Evolutionary conservation across 2,888 invertebrate species (phyloP).

Genomic region (Boloria selene): DNA sequence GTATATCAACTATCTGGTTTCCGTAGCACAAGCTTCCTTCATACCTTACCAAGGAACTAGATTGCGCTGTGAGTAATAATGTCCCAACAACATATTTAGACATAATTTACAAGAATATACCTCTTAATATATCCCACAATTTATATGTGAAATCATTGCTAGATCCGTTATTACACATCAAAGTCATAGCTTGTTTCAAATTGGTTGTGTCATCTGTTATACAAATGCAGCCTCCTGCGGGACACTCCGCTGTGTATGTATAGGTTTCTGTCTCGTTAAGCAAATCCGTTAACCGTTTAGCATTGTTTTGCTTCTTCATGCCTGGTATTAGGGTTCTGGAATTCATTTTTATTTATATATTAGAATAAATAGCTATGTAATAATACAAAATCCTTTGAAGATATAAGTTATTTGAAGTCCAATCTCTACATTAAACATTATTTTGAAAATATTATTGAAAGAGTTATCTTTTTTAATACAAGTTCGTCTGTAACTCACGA

Average conservation of each 20-base stretch:
- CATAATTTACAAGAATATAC: constrained; percentile 45
- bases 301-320: constrained; percentile 54
- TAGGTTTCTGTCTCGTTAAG: constrained; percentile 73
- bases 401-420: too few relatives aligned
- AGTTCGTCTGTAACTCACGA: too few relatives aligned
- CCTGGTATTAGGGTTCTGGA: constrained; percentile 58
- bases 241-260: constrained; percentile 70
- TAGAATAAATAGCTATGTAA: too few relatives aligned
- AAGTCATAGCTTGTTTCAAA: constrained; percentile 60
- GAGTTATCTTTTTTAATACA: too few relatives aligned
- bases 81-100: too few relatives aligned
- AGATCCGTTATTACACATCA: constrained; percentile 60
- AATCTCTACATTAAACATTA: too few relatives aligned
- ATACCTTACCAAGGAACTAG: too few relatives aligned
- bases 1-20: too few relatives aligned
- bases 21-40: too few relatives aligned
- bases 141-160: constrained; percentile 78
- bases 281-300: constrained; percentile 60
- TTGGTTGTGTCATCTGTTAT: constrained; percentile 67
- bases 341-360: constrained; percentile 15
- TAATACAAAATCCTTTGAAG: too few relatives aligned
- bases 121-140: constrained; percentile 76
- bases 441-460: too few relatives aligned
- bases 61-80: too few relatives aligned
- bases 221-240: constrained; percentile 68